phyloP scores from a whole-genome alignment of 2,888 invertebrate species.

The Chesias legatella region DNA sequence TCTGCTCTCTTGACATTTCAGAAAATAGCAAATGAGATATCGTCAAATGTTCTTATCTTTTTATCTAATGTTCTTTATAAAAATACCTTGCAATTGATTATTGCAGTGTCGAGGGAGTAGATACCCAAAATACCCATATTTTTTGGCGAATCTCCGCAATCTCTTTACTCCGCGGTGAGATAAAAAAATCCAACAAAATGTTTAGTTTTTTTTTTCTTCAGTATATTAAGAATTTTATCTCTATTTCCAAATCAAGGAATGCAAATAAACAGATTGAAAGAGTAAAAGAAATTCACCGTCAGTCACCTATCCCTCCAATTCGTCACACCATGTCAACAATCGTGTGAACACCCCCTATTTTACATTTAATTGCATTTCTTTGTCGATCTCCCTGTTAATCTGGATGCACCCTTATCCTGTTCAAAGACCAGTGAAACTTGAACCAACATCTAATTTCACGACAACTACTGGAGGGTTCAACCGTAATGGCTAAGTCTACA shows the following conservation, averaged over 20 bases:
- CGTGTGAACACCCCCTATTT: constrained; percentile 76
- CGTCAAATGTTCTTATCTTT: too few species aligned
- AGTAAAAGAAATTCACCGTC: constrained; percentile 32
- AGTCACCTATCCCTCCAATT: constrained; percentile 61
- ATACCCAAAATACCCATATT: too few species aligned
- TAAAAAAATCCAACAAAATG: too few species aligned
- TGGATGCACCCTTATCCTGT: constrained; percentile 68
- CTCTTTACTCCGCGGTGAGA: too few species aligned
- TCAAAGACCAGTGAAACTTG: constrained; percentile 7
- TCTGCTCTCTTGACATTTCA: too few species aligned
- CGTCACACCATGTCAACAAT: constrained; percentile 73
- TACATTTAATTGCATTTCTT: constrained; percentile 81
- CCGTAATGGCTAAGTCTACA: constrained; percentile 49
- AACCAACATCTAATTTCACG: not conserved
- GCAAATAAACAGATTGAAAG: constrained; percentile 46
- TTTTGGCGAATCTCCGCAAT: too few species aligned
- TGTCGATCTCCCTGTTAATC: constrained; percentile 75
- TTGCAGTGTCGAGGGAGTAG: too few species aligned
- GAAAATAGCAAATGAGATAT: too few species aligned
- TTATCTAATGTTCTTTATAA: too few species aligned
- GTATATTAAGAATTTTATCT: constrained; percentile 12
- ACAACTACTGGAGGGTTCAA: constrained; percentile 31
- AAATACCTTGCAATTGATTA: too few species aligned
- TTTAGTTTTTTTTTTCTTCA: too few species aligned
- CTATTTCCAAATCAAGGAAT: constrained; percentile 25